Conservation (phyloP, 2,113 vertebrate species). For the Pholis gunnellus region DNA sequence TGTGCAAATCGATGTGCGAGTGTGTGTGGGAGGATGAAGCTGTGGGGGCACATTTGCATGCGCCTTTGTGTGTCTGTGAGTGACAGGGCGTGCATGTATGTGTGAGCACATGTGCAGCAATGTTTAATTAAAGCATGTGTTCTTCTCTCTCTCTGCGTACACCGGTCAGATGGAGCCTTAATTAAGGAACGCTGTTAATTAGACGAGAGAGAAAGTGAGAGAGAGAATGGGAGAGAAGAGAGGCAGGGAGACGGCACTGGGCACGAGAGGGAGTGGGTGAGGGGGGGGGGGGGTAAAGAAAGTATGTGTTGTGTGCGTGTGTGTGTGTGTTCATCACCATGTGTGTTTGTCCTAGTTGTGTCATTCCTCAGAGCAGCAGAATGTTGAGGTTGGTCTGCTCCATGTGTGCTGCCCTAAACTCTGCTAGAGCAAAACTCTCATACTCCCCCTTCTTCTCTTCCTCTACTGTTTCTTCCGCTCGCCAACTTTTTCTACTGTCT, state of each 20-base stretch:
- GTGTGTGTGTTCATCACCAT: constrained; percentile 63
- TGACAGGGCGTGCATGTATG: constrained; percentile 55
- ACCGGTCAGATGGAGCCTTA: constrained; percentile 83
- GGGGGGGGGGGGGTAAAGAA: constrained; percentile 49
- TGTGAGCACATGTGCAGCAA: constrained; percentile 71
- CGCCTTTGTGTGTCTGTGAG: constrained; percentile 63
- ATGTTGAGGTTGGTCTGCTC: constrained; percentile 83
- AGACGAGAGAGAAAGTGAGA: constrained; percentile 75
- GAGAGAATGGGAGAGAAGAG: constrained; percentile 42
- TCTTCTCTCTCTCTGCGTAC: constrained; percentile 72
- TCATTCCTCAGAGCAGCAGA: constrained; percentile 83
- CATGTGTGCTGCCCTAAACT: constrained; percentile 78
- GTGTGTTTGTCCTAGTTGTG: constrained; percentile 81
- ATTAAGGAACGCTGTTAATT: constrained; percentile 88
- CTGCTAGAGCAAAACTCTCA: constrained; percentile 66
- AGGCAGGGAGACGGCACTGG: constrained; percentile 36
- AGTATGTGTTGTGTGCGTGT: constrained; percentile 53
- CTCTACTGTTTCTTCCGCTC: constrained; percentile 38
- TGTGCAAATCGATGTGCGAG: constrained; percentile 72
- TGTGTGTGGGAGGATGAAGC: constrained; percentile 77
- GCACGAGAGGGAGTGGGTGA: constrained; percentile 45
- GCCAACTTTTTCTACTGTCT: constrained; percentile 58
- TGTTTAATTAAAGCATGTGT: constrained; percentile 85
- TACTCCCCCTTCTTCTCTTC: constrained; percentile 34
- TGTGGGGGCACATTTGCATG: constrained; percentile 75